These are phyloP conservation scores for Cyphomyrmex costatus DNA, from an alignment of 1,140 invertebrate genomes.

Conservation along the genomic window DNA sequence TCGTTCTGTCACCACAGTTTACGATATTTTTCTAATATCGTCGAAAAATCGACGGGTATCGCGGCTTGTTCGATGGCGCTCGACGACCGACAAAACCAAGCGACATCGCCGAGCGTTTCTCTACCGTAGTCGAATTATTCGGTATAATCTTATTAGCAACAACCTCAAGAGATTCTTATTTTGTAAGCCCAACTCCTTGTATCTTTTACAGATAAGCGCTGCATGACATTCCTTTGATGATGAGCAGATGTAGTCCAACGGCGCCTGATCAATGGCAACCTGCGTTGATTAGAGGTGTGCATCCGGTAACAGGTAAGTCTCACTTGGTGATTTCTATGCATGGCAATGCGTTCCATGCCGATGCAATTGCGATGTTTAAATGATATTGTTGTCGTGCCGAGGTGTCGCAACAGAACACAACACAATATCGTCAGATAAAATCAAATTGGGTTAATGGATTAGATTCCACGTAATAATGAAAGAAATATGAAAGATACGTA, in stretches of 20 bases:
- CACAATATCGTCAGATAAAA: constrained; percentile 38
- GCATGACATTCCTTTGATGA: background rate
- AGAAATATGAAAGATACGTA: constrained; percentile 6
- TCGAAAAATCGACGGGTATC: constrained; percentile 69
- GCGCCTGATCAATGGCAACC: constrained; percentile 69
- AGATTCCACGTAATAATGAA: constrained; percentile 21
- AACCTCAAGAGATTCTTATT: constrained; percentile 39
- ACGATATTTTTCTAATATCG: constrained; percentile 61
- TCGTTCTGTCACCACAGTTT: constrained; percentile 53
- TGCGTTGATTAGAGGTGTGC: constrained; percentile 68
- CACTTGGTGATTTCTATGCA: constrained; percentile 70
- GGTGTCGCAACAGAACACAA: constrained; percentile 64
- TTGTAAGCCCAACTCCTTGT: constrained; percentile 27
- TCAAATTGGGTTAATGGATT: constrained; percentile 40
- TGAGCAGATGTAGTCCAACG: background rate
- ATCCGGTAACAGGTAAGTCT: constrained; percentile 72
- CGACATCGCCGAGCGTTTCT: constrained; percentile 28
- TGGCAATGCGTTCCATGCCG: constrained; percentile 61
- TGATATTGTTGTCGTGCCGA: constrained; percentile 66
- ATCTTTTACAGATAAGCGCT: constrained; percentile 1
- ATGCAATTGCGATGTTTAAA: constrained; percentile 64
- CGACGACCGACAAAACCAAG: constrained; percentile 60
- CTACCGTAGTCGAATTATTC: constrained; percentile 61
- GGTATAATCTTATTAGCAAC: constrained; percentile 60
- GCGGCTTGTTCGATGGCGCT: constrained; percentile 68